Percentiles rank a stretch among this genome's conserved stretches.
Conservation (phyloP, 2,888 invertebrate genomes). For the Athalia cordata region DNA sequence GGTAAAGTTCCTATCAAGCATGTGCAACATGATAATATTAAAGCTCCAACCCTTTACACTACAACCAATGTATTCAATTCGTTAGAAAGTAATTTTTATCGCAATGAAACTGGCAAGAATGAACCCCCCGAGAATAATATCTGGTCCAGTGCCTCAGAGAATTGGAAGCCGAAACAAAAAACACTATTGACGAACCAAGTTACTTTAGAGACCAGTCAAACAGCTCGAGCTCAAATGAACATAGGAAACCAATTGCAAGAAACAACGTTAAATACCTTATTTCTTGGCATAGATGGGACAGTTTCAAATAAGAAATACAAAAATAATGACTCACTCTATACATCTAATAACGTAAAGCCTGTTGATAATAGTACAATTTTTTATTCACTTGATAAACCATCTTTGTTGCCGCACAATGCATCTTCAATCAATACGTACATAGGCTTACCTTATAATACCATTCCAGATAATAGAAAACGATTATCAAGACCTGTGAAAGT, state of each 20-base stretch:
- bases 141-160: neutral
- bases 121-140: neutral
- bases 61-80: neutral
- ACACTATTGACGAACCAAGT: neutral
- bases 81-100: neutral
- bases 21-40: neutral
- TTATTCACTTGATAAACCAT: conserved; percentile 24
- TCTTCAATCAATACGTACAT: neutral
- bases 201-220: neutral
- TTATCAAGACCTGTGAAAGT: neutral
- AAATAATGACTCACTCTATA: neutral
- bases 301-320: neutral
- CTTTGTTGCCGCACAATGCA: conserved; percentile 3
- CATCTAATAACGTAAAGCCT: neutral
- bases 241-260: conserved; percentile 25
- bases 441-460: neutral
- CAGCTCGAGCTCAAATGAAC: neutral
- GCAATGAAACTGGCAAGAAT: neutral
- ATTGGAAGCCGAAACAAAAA: neutral
- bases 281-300: neutral
- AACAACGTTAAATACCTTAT: neutral
- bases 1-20: neutral
- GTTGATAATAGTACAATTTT: conserved; percentile 15
- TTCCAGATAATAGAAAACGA: neutral
- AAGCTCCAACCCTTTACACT: neutral